These are phyloP conservation scores for Brachionichthys hirsutus DNA, from an alignment of 2,113 vertebrate species.

Conservation along the genomic window DNA sequence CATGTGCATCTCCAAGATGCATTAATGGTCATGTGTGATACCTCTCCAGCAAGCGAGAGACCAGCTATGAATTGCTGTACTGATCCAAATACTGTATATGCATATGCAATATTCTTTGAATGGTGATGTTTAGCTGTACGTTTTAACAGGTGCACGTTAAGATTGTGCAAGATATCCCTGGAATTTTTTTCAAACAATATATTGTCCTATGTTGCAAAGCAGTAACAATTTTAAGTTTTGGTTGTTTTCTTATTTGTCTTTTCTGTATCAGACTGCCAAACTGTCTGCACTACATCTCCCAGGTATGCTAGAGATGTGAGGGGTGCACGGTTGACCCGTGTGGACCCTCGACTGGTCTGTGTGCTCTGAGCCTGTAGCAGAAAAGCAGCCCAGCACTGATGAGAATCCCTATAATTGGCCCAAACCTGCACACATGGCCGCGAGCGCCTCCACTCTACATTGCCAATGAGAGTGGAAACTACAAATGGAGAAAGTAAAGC, in stretches of 20 bases:
- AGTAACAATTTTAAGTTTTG: background rate
- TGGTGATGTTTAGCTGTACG: no score
- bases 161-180: background rate
- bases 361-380: constrained; percentile 66
- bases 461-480: constrained; percentile 65
- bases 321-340: constrained; percentile 63
- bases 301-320: constrained; percentile 71
- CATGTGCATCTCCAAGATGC: no score
- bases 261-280: constrained; percentile 46
- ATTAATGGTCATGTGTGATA: no score
- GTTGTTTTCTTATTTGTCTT: constrained; percentile 9
- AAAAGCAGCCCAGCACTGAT: constrained; percentile 66
- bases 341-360: constrained; percentile 67
- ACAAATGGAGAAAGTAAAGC: constrained; percentile 50
- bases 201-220: constrained; percentile 11
- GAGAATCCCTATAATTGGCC: constrained; percentile 79
- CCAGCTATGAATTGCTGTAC: no score
- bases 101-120: no score
- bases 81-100: no score
- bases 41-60: no score
- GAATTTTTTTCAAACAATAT: background rate
- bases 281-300: constrained; percentile 51
- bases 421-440: constrained; percentile 70
- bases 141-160: constrained; percentile 1
- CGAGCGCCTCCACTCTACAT: constrained; percentile 66